Conservation (phyloP, 1,140 invertebrate genomes). For the Tetramorium simillimum region DNA sequence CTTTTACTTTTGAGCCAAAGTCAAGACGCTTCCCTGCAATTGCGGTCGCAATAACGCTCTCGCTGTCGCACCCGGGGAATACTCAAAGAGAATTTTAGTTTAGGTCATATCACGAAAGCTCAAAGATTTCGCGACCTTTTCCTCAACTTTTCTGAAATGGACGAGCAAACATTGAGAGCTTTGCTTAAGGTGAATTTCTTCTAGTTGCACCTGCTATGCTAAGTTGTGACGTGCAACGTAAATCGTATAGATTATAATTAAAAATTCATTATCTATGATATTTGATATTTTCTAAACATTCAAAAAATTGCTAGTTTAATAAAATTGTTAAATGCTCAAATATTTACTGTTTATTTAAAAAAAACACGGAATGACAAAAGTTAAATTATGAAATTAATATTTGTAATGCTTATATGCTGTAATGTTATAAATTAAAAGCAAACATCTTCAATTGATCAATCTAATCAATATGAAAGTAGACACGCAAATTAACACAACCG, state of each 20-base stretch:
- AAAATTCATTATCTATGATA: neutral
- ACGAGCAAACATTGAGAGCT: conserved; percentile 48
- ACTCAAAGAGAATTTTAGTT: conserved; percentile 59
- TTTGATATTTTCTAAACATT: neutral
- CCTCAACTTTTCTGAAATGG: conserved; percentile 53
- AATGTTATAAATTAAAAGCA: neutral
- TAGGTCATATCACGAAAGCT: conserved; percentile 21
- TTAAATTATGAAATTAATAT: conserved; percentile 27
- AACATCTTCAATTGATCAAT: neutral
- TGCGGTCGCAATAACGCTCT: conserved; percentile 38
- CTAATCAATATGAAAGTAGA: neutral
- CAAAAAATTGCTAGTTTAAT: neutral
- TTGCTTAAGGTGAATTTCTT: neutral
- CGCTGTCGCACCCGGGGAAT: neutral
- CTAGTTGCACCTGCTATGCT: neutral
- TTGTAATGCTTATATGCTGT: neutral
- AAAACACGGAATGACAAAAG: neutral
- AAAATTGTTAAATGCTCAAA: neutral
- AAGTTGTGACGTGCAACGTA: neutral
- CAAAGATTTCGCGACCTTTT: conserved; percentile 52
- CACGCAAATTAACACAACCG: neutral
- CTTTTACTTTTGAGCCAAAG: conserved; percentile 40
- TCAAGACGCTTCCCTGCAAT: conserved; percentile 40
- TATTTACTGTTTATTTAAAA: neutral
- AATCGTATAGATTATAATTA: neutral